Conservation (phyloP, 2,113 vertebrate genomes). For the Halcyon senegalensis region DNA sequence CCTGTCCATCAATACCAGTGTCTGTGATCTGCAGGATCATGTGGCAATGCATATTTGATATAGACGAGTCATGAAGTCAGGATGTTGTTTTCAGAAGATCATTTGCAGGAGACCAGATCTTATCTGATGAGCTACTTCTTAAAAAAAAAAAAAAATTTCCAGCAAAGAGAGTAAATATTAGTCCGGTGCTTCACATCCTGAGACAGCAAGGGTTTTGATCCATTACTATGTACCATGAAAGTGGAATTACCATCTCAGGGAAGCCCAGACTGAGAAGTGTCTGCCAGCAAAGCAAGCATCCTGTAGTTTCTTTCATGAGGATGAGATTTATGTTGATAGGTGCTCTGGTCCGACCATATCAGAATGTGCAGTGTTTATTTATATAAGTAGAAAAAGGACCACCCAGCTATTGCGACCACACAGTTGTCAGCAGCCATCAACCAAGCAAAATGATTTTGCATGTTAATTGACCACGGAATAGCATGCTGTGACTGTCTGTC, state of each 20-base stretch:
- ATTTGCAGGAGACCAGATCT: not conserved
- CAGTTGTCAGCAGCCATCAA: conserved; percentile 4
- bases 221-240: not conserved
- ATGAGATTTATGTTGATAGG: not conserved
- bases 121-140: not conserved
- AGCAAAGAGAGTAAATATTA: not conserved
- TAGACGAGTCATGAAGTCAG: not conserved
- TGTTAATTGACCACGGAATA: conserved; percentile 12
- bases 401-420: not conserved
- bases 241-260: not conserved
- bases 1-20: not conserved
- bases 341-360: not conserved
- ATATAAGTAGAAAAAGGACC: not conserved
- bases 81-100: not conserved
- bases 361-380: conserved; percentile 27
- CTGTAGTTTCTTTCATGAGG: not conserved
- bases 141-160: not conserved
- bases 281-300: not conserved
- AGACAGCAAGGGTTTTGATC: not conserved
- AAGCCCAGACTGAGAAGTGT: not conserved
- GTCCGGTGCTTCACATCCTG: fast-evolving
- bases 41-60: not conserved
- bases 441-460: not conserved
- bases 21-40: not conserved
- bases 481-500: not conserved